Evolutionary conservation across 2,888 invertebrate genomes (phyloP), one percentile per base, ranked within the genome.

Genomic region (Nemotelus pantherinus): DNA sequence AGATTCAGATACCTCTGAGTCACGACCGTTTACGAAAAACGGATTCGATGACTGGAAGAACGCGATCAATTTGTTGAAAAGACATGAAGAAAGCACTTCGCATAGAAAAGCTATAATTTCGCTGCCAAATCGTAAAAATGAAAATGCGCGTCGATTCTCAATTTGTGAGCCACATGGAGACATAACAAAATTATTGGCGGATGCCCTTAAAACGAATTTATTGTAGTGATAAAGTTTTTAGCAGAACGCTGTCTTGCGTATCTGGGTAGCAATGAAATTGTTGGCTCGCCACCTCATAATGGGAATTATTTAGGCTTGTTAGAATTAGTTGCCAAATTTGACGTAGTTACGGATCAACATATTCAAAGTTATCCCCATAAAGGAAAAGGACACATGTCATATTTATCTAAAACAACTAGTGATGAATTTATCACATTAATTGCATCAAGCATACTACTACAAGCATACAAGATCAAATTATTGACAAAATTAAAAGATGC

Each of bases 261-360:
- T 72, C 47, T 63, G 48, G 77, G 71, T 48, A 63, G 58, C 39
- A 63, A 68, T 67, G 64, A 64, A 41, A 9, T 67, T 48, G 41
- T 70, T 53, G 44, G 74, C 64, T 58, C 25, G 25, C 25, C 25
- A 58, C 58, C 58, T 58, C 58, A 58, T 25, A 58, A 58, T 58
- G 79, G 77, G 39, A 79, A 79, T 77, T 77, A 72, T 53, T 72
- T 79, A 64, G 79, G 79, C 3, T 55, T 79, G n/a, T 53, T 77
- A 25, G 77, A 79, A 77, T 63, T 77, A 60, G 55, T 79, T n/a
- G 77, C 72, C 9, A n/a, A 79, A 72, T 79, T 79, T 63, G 79
- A 79, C 44, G 39, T 45, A 41, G 77, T 79, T 77, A 10, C 77
- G 65, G 44, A 10, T 3, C 3, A 68, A n/a, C 71, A 79, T 41